Conservation (phyloP, 1,140 invertebrate species). For the Euura lappo region DNA sequence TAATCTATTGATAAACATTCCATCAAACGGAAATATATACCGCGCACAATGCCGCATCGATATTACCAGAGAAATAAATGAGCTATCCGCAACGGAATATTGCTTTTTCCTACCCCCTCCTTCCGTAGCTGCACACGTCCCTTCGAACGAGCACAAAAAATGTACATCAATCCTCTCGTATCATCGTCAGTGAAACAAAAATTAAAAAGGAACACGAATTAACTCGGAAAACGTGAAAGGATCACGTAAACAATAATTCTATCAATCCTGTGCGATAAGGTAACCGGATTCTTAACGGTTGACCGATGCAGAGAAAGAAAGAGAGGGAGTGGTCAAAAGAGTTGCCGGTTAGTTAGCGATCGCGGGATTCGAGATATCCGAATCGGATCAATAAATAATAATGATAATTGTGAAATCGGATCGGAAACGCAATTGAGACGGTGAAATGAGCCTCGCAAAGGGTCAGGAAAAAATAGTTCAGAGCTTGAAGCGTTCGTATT, state of each 20-base stretch:
- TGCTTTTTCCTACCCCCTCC: slow-evolving; percentile 27
- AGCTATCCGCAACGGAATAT: slow-evolving; percentile 19
- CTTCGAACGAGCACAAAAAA: background rate
- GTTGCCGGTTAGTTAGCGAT: background rate
- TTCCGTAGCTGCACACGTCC: slow-evolving; percentile 10
- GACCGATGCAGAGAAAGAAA: slow-evolving; percentile 7
- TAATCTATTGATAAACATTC: slow-evolving; percentile 52
- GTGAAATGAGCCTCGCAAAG: slow-evolving; percentile 43
- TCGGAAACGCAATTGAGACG: slow-evolving; percentile 47
- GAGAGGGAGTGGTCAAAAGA: background rate
- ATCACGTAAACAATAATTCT: slow-evolving; percentile 29
- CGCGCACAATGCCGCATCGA: slow-evolving; percentile 16
- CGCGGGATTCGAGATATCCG: slow-evolving; percentile 3
- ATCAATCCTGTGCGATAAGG: slow-evolving; percentile 26
- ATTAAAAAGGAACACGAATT: background rate
- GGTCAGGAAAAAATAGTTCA: background rate
- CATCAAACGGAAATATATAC: slow-evolving; percentile 25
- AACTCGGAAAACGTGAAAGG: no score
- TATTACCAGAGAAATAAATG: slow-evolving; percentile 19
- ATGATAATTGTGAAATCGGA: slow-evolving; percentile 56
- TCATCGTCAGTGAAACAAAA: background rate
- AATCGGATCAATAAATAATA: slow-evolving; percentile 24
- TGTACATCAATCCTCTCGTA: no score
- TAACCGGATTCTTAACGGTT: slow-evolving; percentile 33
- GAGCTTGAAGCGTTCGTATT: no score